phyloP scores from a whole-genome alignment of 92 coral and sea anemone species.

The Actinostola sp. region DNA sequence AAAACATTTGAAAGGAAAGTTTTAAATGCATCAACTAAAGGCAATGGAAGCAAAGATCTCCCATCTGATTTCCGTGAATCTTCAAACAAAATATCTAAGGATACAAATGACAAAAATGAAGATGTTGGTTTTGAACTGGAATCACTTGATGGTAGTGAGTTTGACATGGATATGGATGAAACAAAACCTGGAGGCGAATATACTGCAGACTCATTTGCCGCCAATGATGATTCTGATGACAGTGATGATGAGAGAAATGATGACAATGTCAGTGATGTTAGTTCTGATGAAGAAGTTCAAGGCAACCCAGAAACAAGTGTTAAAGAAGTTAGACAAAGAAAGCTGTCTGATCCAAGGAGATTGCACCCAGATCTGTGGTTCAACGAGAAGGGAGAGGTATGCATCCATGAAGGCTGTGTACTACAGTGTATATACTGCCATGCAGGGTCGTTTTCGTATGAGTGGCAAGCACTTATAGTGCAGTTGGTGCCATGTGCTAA shows the following conservation, averaged over 20 bases:
- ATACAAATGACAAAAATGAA: neutral
- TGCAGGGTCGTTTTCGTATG: neutral
- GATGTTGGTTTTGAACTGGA: conserved; percentile 34
- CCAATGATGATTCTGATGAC: conserved; percentile 46
- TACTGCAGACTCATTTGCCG: conserved; percentile 22
- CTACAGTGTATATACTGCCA: neutral
- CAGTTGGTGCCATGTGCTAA: too few relatives aligned
- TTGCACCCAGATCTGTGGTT: conserved; percentile 96
- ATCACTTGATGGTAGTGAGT: conserved; percentile 35
- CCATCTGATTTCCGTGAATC: neutral
- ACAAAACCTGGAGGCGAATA: neutral
- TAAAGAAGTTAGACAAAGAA: conserved; percentile 54
- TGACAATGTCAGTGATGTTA: conserved; percentile 18
- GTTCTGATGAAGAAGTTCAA: conserved; percentile 45
- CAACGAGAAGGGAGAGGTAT: conserved; percentile 91
- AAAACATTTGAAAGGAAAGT: conserved; percentile 55
- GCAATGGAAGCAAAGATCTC: conserved; percentile 4
- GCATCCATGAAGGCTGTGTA: neutral
- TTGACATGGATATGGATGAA: neutral
- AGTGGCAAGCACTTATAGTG: too few relatives aligned
- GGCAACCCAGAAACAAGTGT: conserved; percentile 42
- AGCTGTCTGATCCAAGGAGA: conserved; percentile 63
- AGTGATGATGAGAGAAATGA: conserved; percentile 35
- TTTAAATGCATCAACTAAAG: conserved; percentile 23
- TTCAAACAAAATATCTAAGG: neutral